These are phyloP conservation scores for Leptodactylus fuscus DNA, from an alignment of 2,113 vertebrate genomes.

Conservation along the genomic window DNA sequence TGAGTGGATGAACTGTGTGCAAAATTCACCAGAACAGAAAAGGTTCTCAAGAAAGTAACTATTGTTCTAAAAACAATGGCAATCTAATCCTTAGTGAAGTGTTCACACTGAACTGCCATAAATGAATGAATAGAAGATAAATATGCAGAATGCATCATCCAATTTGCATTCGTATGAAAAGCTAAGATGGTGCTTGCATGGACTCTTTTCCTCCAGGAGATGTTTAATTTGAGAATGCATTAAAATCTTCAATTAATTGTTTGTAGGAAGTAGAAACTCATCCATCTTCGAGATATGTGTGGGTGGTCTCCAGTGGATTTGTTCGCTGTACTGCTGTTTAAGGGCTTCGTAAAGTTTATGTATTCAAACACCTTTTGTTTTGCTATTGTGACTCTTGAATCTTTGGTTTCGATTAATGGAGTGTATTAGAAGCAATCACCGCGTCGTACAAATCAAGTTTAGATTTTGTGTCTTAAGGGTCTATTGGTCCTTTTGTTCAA, in stretches of 20 bases:
- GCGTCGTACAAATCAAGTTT: not conserved
- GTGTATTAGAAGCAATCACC: not conserved
- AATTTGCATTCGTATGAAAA: slow-evolving; percentile 57
- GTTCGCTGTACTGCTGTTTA: slow-evolving; percentile 26
- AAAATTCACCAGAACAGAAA: not conserved
- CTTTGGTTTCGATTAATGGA: not conserved
- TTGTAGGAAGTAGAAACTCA: slow-evolving; percentile 51
- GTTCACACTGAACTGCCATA: slow-evolving; percentile 36
- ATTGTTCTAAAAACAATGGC: slow-evolving; percentile 51
- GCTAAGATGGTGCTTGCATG: slow-evolving; percentile 42
- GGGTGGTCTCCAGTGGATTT: slow-evolving; percentile 34
- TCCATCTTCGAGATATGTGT: slow-evolving; percentile 54
- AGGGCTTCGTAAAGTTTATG: slow-evolving; percentile 31
- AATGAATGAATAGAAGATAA: slow-evolving; percentile 51
- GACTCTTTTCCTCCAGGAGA: slow-evolving; percentile 41
- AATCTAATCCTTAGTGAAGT: slow-evolving; percentile 43
- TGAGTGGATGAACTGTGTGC: not conserved
- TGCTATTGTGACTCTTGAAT: slow-evolving; percentile 15
- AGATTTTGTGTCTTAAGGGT: not conserved
- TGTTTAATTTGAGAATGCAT: slow-evolving; percentile 58
- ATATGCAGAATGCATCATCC: slow-evolving; percentile 46
- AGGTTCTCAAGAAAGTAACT: slow-evolving; percentile 11
- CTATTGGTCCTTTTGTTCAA: not conserved
- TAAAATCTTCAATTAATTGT: slow-evolving; percentile 60
- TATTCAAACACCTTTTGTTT: slow-evolving; percentile 43